These are phyloP conservation scores for Noctua janthe DNA, from an alignment of 2,888 invertebrate species.

Conservation along the genomic window DNA sequence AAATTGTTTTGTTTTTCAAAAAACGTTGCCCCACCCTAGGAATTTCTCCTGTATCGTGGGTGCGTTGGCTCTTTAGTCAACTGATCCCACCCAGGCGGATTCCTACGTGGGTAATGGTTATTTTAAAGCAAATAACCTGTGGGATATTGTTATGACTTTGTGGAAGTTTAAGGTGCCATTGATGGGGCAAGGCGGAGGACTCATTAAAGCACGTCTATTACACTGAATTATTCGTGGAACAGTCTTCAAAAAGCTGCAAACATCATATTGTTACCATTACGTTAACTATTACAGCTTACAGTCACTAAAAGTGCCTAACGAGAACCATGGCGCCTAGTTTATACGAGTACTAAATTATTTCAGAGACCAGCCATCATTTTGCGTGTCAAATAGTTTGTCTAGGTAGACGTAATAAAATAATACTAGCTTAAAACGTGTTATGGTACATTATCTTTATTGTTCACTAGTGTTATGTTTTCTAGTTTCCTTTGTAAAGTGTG, in stretches of 20 bases:
- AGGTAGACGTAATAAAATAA: slow-evolving; percentile 12
- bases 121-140: no score
- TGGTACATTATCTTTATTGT: slow-evolving; percentile 4
- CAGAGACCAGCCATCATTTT: slow-evolving; percentile 7
- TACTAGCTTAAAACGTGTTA: background rate
- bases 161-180: no score
- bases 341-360: slow-evolving; percentile 10
- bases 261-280: background rate
- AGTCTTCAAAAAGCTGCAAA: background rate
- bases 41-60: no score
- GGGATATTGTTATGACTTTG: no score
- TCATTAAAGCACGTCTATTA: no score
- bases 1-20: no score
- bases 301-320: slow-evolving; percentile 3
- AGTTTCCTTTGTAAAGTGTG: slow-evolving; percentile 4
- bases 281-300: background rate
- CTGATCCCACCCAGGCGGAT: no score
- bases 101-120: no score
- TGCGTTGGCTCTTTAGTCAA: no score
- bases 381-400: slow-evolving; percentile 9
- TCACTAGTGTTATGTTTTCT: background rate
- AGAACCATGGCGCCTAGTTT: slow-evolving; percentile 20
- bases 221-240: background rate
- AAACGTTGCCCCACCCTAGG: no score
- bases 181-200: no score